Conservation (phyloP, 2,797 vertebrate genomes). For the Melopsittacus undulatus region DNA sequence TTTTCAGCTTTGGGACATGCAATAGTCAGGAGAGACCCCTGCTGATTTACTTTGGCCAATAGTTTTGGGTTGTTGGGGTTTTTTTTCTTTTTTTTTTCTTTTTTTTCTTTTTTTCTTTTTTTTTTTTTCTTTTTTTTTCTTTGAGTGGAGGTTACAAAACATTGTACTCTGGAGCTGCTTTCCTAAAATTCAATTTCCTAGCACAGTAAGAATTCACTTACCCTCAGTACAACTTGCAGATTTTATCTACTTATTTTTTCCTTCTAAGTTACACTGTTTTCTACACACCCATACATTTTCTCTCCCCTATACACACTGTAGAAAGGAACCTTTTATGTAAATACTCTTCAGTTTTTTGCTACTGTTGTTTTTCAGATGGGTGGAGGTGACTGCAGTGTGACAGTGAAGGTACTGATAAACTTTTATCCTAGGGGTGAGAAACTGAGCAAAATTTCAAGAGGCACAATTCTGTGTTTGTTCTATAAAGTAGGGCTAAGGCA, state of each 20-base stretch:
- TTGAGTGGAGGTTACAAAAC: not conserved
- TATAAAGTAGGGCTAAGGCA: not conserved
- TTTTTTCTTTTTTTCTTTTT: not conserved
- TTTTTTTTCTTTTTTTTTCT: not conserved
- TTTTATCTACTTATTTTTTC: not conserved
- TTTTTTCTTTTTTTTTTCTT: too few relatives aligned
- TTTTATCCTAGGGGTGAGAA: not conserved
- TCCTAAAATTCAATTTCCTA: not conserved
- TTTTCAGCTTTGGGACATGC: not conserved
- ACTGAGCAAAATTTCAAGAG: not conserved
- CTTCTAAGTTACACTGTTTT: not conserved
- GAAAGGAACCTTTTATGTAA: not conserved
- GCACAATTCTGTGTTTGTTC: not conserved
- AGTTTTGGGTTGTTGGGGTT: too few relatives aligned
- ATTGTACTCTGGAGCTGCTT: not conserved
- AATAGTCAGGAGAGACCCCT: not conserved
- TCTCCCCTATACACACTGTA: fast-evolving
- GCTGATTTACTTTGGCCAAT: not conserved
- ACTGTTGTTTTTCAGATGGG: not conserved
- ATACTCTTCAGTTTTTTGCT: not conserved
- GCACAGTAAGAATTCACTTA: not conserved
- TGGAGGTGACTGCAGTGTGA: not conserved
- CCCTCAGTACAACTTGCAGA: not conserved
- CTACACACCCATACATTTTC: not conserved
- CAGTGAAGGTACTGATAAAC: not conserved